Conservation (phyloP, 1,140 invertebrate species). For the Platorchestia sp. region DNA sequence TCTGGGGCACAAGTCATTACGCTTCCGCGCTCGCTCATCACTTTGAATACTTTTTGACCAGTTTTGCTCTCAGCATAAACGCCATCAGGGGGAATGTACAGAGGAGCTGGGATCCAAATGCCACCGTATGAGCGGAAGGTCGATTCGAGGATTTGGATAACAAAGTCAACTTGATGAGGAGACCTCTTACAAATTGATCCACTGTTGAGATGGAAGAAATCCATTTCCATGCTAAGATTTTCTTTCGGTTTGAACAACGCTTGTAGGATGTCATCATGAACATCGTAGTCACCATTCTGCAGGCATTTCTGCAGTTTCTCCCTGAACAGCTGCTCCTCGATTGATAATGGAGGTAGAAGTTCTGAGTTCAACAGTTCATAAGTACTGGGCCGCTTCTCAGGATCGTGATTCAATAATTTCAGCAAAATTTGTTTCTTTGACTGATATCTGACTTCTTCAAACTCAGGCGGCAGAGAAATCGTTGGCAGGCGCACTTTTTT, state of each 20-base stretch:
- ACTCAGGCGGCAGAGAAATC: slow-evolving; percentile 79
- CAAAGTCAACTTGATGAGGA: slow-evolving; percentile 62
- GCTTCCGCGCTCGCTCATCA: slow-evolving; percentile 88
- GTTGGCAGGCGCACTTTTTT: slow-evolving; percentile 78
- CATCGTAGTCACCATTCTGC: slow-evolving; percentile 75
- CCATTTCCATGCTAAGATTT: slow-evolving; percentile 62
- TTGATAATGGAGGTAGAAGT: slow-evolving; percentile 81
- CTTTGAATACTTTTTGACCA: slow-evolving; percentile 69
- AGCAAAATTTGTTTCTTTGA: slow-evolving; percentile 73
- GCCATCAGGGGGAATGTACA: slow-evolving; percentile 63
- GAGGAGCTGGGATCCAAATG: slow-evolving; percentile 65
- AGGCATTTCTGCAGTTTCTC: slow-evolving; percentile 79
- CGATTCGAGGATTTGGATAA: slow-evolving; percentile 59
- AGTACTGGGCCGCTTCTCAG: slow-evolving; percentile 84
- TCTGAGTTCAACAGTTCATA: slow-evolving; percentile 85
- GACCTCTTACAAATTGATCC: slow-evolving; percentile 52
- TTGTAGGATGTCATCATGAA: slow-evolving; percentile 64
- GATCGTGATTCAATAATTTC: slow-evolving; percentile 89
- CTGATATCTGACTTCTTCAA: slow-evolving; percentile 72
- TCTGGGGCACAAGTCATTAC: slow-evolving; percentile 86
- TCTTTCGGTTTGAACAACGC: slow-evolving; percentile 64
- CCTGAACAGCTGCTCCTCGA: slow-evolving; percentile 80
- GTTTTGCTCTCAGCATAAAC: slow-evolving; percentile 64
- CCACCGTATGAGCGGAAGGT: slow-evolving; percentile 64
- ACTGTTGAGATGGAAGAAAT: slow-evolving; percentile 58